Percentiles rank a stretch among this genome's conserved stretches.
Conservation (phyloP, 2,113 vertebrate genomes). For the Calidris pygmaea region DNA sequence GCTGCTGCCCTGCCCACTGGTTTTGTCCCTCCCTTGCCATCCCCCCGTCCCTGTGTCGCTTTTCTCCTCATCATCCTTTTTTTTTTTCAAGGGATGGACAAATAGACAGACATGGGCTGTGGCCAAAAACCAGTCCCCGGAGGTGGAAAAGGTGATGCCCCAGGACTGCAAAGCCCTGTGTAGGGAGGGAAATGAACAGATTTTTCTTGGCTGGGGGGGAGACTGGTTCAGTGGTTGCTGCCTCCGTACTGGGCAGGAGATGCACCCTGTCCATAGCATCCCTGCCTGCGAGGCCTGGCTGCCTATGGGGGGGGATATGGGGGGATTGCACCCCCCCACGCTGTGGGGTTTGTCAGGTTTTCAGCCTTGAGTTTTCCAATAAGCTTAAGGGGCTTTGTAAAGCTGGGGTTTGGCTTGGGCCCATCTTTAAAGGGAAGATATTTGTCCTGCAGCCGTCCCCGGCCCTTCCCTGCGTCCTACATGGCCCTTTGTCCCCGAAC, state of each 20-base stretch:
- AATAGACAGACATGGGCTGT: rapidly evolving
- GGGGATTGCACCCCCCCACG: background rate
- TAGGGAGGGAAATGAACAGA: too few relatives aligned
- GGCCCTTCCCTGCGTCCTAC: background rate
- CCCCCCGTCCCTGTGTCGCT: background rate
- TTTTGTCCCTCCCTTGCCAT: background rate
- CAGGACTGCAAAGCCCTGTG: rapidly evolving
- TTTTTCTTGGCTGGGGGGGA: background rate
- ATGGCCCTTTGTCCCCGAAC: rapidly evolving
- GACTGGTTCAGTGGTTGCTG: background rate
- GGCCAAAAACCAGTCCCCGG: background rate
- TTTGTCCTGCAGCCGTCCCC: rapidly evolving
- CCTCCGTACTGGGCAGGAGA: rapidly evolving
- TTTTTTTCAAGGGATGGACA: background rate
- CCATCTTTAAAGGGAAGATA: background rate
- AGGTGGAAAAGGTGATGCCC: background rate
- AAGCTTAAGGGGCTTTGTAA: background rate
- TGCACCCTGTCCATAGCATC: rapidly evolving
- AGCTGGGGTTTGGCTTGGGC: background rate
- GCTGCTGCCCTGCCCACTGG: rapidly evolving
- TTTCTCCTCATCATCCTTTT: background rate
- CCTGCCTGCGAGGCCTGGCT: too few relatives aligned
- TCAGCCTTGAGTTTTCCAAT: background rate
- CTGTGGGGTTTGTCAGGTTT: rapidly evolving
- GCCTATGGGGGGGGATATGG: background rate